Conservation (phyloP, 2,113 vertebrate genomes). For the Asarcornis scutulata region DNA sequence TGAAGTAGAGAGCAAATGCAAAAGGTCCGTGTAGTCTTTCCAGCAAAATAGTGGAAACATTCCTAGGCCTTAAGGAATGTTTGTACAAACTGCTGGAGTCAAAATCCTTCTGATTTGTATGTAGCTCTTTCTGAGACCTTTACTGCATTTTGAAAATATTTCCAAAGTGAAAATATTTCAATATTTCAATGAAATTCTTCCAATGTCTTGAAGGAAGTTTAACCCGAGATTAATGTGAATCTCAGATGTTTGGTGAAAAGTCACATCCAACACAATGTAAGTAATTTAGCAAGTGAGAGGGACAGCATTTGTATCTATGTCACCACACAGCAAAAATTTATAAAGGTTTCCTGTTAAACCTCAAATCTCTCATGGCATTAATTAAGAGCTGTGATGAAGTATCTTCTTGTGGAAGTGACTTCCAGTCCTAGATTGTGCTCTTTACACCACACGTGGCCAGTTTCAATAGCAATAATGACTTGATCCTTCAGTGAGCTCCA, state of each 20-base stretch:
- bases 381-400: neutral
- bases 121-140: neutral
- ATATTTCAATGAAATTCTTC: neutral
- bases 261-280: neutral
- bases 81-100: neutral
- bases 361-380: neutral
- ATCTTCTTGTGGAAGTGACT: neutral
- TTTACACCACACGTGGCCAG: neutral
- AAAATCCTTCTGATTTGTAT: neutral
- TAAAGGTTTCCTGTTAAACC: neutral
- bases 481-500: neutral
- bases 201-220: neutral
- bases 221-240: neutral
- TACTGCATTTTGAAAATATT: neutral
- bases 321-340: neutral
- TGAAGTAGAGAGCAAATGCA: neutral
- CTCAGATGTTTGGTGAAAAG: neutral
- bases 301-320: neutral
- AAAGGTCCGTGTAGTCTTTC: neutral
- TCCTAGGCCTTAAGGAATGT: neutral
- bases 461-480: neutral
- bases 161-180: neutral
- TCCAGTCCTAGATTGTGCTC: neutral
- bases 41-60: neutral
- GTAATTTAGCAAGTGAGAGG: neutral